Conservation (phyloP, 2,113 vertebrate species). For the Lophochroa leadbeateri region DNA sequence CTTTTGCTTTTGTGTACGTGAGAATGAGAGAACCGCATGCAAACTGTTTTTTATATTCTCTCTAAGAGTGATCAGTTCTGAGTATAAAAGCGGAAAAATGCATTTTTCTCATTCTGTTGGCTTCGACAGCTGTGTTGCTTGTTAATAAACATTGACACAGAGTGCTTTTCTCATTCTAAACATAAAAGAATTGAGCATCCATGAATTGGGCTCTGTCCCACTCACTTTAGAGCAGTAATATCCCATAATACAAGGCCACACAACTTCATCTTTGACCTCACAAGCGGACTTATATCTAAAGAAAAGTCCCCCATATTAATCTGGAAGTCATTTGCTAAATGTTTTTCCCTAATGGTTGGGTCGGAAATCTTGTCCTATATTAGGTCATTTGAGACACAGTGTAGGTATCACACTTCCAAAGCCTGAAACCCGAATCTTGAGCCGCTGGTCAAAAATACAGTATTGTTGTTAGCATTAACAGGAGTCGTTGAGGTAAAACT, state of each 20-base stretch:
- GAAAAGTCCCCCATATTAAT: not conserved
- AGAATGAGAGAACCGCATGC: not conserved
- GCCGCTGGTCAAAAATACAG: not conserved
- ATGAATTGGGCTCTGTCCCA: not conserved
- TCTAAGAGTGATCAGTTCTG: not conserved
- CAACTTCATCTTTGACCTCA: not conserved
- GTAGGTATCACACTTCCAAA: not conserved
- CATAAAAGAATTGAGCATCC: not conserved
- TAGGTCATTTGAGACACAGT: not conserved
- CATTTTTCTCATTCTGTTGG: not conserved
- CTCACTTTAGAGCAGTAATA: not conserved
- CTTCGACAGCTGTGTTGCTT: not conserved
- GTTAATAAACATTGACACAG: not conserved
- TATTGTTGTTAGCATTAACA: not conserved
- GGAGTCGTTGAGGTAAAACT: not conserved
- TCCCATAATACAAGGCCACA: not conserved
- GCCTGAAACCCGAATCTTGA: not conserved
- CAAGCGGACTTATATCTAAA: not conserved
- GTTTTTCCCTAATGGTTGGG: not conserved
- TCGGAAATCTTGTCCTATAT: not conserved
- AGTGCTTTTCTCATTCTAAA: not conserved
- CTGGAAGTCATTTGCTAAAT: not conserved
- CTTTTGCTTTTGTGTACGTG: not conserved
- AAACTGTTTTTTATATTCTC: not conserved
- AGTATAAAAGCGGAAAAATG: not conserved